These are phyloP conservation scores for Corticium candelabrum DNA, from an alignment of 37 sponge, comb jelly and placozoan genomes.

Conservation along the genomic window DNA sequence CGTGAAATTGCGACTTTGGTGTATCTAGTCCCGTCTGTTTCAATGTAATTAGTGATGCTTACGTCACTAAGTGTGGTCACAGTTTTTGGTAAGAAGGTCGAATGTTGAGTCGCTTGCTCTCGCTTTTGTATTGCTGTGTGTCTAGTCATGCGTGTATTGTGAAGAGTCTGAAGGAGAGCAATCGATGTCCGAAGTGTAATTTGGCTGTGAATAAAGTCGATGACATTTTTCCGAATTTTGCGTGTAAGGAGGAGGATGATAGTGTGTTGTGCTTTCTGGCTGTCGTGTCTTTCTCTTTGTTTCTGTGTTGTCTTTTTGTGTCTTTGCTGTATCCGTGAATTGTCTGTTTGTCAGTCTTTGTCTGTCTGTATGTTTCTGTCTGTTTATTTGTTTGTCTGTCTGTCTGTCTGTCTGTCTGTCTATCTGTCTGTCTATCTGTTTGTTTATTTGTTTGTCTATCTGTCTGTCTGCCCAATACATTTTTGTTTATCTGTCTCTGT, in stretches of 20 bases:
- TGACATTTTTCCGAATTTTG: constrained; percentile 10
- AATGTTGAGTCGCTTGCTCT: background rate
- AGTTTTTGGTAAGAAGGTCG: constrained; percentile 10
- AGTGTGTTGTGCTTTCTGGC: background rate
- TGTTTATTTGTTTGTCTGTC: no score
- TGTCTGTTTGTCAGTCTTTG: no score
- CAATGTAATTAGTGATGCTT: background rate
- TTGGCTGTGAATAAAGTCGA: background rate
- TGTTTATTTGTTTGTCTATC: no score
- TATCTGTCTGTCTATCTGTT: no score
- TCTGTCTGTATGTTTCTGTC: no score
- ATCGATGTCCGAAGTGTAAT: constrained; percentile 12
- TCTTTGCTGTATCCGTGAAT: no score
- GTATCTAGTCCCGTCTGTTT: constrained; percentile 11
- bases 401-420: no score
- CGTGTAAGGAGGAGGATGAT: background rate
- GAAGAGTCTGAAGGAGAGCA: constrained; percentile 5
- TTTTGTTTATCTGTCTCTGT: no score
- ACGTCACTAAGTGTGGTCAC: constrained; percentile 8
- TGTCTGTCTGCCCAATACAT: no score
- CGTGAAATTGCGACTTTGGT: no score
- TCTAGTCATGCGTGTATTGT: constrained; percentile 3
- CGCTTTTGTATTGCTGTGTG: background rate
- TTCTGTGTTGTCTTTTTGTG: no score
- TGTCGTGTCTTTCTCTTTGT: background rate